Evolutionary conservation across 2,888 invertebrate genomes (phyloP).

Genomic region (Cosmopolites sordidus): DNA sequence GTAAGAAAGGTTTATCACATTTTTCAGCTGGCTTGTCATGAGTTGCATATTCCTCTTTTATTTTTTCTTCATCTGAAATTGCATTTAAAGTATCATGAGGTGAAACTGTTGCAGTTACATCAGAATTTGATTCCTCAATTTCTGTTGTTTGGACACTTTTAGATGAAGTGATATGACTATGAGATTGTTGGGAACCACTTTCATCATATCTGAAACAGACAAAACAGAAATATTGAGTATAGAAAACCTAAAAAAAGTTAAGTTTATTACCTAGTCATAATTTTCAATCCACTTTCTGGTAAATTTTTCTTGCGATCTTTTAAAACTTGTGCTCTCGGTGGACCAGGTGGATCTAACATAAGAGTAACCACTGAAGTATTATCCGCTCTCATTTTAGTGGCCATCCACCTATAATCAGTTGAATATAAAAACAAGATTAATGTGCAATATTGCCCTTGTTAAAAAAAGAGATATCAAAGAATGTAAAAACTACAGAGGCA

Average conservation of each 20-base stretch:
- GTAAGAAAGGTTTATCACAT: constrained; percentile 1
- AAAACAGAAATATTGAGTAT: background rate
- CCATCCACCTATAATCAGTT: constrained; percentile 63
- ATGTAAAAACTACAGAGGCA: too few relatives aligned
- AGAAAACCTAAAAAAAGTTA: background rate
- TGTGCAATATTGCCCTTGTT: background rate
- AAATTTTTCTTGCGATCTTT: constrained; percentile 41
- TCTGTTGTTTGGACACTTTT: constrained; percentile 12
- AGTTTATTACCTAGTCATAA: constrained; percentile 40
- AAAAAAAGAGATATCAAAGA: too few relatives aligned
- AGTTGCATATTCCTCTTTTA: constrained; percentile 14
- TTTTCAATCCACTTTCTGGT: constrained; percentile 39
- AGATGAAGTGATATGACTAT: constrained; percentile 21
- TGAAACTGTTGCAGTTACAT: background rate
- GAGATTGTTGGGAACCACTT: constrained; percentile 23
- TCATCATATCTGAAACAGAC: constrained; percentile 25
- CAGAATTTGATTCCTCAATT: constrained; percentile 4
- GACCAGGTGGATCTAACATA: constrained; percentile 86
- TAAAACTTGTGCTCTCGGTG: constrained; percentile 64
- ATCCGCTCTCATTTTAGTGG: constrained; percentile 85
- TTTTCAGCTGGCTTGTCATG: constrained; percentile 10
- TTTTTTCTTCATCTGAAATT: constrained; percentile 15
- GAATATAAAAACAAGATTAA: background rate
- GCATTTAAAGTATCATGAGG: constrained; percentile 6
- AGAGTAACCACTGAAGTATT: constrained; percentile 93